Evolutionary conservation across 2,797 vertebrate species (phyloP).

Genomic region (Catostomus latipinnis): DNA sequence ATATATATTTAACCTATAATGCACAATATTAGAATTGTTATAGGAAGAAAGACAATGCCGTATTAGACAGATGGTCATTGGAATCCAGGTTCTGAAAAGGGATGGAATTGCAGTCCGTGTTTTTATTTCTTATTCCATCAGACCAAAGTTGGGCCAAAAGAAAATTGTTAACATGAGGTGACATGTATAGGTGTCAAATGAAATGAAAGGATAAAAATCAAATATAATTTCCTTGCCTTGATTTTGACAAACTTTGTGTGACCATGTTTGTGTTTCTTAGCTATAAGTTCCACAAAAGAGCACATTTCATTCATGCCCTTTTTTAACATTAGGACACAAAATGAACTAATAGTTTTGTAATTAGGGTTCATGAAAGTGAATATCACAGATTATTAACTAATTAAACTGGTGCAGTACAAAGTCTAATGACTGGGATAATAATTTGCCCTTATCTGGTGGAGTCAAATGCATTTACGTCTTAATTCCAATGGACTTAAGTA

Average conservation of each 20-base stretch:
- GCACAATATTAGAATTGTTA: conserved; percentile 49
- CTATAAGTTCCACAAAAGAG: conserved; percentile 16
- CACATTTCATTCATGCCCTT: background rate
- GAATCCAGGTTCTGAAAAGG: conserved; percentile 28
- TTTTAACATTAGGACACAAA: conserved; percentile 13
- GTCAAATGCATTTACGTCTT: conserved; percentile 16
- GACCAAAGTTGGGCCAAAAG: conserved; percentile 61
- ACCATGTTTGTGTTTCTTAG: conserved; percentile 9
- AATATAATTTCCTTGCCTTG: conserved; percentile 56
- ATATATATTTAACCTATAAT: conserved; percentile 55
- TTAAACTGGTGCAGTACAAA: conserved; percentile 16
- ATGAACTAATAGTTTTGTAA: conserved; percentile 15
- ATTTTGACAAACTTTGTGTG: conserved; percentile 57
- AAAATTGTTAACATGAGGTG: conserved; percentile 24
- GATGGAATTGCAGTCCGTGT: background rate
- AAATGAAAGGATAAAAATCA: conserved; percentile 33
- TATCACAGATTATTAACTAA: conserved; percentile 15
- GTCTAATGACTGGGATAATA: conserved; percentile 12
- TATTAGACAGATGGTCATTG: conserved; percentile 41
- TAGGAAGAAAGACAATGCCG: conserved; percentile 44
- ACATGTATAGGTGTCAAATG: conserved; percentile 39
- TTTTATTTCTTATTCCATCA: conserved; percentile 31
- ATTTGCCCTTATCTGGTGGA: conserved; percentile 31
- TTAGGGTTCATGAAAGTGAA: conserved; percentile 9
- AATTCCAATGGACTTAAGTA: conserved; percentile 32